Percentiles rank a stretch among this genome's conserved stretches.
These are phyloP conservation scores for Eupsittula cactorum DNA, from an alignment of 2,113 vertebrate genomes.

Conservation along the genomic window DNA sequence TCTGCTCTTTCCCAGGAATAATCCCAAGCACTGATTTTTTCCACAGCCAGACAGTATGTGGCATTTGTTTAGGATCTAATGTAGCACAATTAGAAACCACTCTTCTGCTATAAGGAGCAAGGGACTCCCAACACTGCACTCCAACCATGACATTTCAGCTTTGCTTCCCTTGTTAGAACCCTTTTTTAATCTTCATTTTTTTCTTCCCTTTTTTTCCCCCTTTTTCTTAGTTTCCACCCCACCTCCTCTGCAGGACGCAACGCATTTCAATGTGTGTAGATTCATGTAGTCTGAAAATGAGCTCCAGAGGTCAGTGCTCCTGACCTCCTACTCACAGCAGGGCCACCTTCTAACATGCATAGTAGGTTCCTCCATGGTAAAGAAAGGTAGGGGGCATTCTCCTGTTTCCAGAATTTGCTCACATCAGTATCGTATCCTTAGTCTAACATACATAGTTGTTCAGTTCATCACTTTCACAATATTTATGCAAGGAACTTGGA, in stretches of 20 bases:
- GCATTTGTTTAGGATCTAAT: neutral
- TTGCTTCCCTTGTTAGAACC: neutral
- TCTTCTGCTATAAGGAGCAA: neutral
- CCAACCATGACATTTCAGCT: neutral
- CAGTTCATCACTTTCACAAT: neutral
- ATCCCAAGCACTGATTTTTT: neutral
- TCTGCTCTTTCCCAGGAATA: neutral
- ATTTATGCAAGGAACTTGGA: neutral
- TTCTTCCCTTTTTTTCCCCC: rapidly evolving
- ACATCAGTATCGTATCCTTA: neutral
- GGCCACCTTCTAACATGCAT: neutral
- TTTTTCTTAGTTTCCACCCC: neutral
- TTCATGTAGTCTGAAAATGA: neutral
- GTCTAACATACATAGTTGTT: neutral
- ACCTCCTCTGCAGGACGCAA: neutral
- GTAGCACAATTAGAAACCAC: neutral
- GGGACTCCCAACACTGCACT: rapidly evolving
- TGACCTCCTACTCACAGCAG: neutral
- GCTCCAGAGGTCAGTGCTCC: neutral
- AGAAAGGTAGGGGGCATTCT: neutral
- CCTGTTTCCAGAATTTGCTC: neutral
- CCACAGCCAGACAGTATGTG: neutral
- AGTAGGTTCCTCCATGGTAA: neutral
- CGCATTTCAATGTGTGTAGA: neutral
- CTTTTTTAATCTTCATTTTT: neutral